Base-by-base conservation (phyloP, 2,888 invertebrate genomes). In the Baronia brevicornis region DNA sequence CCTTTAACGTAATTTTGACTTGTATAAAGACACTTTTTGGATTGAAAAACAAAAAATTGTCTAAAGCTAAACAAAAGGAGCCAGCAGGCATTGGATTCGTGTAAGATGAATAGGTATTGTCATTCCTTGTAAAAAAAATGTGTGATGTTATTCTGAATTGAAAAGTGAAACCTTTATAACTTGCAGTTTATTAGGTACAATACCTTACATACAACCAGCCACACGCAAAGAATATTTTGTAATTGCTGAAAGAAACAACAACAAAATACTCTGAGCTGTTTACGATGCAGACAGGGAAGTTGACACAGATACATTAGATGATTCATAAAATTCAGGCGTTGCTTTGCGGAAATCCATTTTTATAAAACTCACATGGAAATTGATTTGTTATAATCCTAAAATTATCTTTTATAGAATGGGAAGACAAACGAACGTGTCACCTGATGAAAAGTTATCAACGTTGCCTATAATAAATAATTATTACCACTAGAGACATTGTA, bases 191-290 rank as follows among this genome's bases (percentile, higher is more conserved):
- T 54, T 62, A 64, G 70, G 82, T 85, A 86, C 86, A 86, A 87
- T 91, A 91, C 91, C 91, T 91, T 88, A 90, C 89, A 87, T 90
- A 91, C 82, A 91, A 90, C 91, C 91, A 91, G 88, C 91, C 91
- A 89, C 91, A 91, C 87, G 90, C 91, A 90, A 91, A 91, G 90
- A 90, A 91, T 89, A 91, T 89, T 89, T 89, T 89, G 89, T 88
- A 89, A 87, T 89, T 89, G 87, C 90, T 90, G 89, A 88, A 89
- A 89, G 86, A 82, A 62, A 84, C 77, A 84, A 84, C 61, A 82
- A 84, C 82, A 80, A 84, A 84, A 82, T 79, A 85, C 75, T 75
- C 78, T 77, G 65, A 79, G 75, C 77, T 67, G 39, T 54, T 51
- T 38, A 27, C n/a, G n/a, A n/a, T n/a, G n/a, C 34, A 37, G 31